A percentile compares a stretch with the other conserved stretches of the same genome.
These are phyloP conservation scores for Nyctibius bracteatus DNA, from an alignment of 2,113 vertebrate genomes.

Conservation along the genomic window DNA sequence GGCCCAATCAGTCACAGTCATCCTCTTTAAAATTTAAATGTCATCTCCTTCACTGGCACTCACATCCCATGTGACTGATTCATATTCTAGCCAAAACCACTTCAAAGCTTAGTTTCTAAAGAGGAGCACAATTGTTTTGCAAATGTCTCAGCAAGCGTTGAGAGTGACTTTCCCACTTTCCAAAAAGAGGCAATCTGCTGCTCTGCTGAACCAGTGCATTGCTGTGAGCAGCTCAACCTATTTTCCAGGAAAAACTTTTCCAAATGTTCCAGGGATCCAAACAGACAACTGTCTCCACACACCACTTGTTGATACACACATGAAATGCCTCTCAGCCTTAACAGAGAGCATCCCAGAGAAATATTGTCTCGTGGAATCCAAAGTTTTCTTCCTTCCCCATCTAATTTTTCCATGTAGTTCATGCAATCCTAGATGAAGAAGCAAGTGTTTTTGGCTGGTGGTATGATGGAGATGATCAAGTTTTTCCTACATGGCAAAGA, in stretches of 20 bases:
- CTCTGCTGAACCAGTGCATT: neutral
- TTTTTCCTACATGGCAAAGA: neutral
- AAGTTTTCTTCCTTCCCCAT: neutral
- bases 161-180: neutral
- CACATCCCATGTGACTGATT: neutral
- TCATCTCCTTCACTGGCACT: neutral
- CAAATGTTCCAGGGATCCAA: neutral
- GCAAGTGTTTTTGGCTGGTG: neutral
- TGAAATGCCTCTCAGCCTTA: neutral
- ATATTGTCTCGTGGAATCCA: neutral
- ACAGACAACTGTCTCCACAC: neutral
- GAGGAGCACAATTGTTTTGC: neutral
- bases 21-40: neutral
- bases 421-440: neutral
- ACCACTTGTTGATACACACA: neutral
- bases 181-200: slow-evolving; percentile 21
- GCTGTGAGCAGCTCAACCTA: neutral
- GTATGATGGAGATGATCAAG: neutral
- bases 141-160: neutral
- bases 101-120: neutral
- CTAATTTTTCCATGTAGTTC: neutral
- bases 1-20: neutral
- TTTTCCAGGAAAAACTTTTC: neutral
- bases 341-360: neutral
- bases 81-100: neutral